Conservation (phyloP, 2,113 vertebrate species). For the Mystacornis crossleyi region DNA sequence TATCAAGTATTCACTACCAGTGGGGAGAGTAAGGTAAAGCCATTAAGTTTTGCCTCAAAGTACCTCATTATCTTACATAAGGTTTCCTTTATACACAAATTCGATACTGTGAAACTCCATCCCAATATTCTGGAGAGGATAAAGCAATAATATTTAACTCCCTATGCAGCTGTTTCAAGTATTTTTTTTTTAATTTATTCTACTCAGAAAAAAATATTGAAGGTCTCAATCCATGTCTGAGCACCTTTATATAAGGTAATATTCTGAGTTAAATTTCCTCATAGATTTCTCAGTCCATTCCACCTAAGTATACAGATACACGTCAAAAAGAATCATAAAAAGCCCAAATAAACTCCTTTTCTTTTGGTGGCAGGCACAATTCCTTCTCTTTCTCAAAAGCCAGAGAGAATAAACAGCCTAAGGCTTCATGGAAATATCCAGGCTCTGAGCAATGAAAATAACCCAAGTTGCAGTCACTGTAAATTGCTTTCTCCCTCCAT, state of each 20-base stretch:
- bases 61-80: conserved; percentile 3
- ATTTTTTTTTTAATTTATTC: not conserved
- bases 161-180: not conserved
- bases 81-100: not conserved
- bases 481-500: not conserved
- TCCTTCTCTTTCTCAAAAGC: not conserved
- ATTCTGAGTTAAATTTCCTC: not conserved
- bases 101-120: not conserved
- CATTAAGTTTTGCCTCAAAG: conserved; percentile 15
- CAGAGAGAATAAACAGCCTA: not conserved
- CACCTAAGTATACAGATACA: not conserved
- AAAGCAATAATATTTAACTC: not conserved
- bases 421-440: not conserved
- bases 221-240: not conserved
- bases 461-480: not conserved
- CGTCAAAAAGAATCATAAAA: not conserved
- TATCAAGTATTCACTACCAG: conserved; percentile 21
- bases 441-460: not conserved
- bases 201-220: not conserved
- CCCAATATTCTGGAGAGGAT: not conserved
- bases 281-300: not conserved
- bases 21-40: conserved; percentile 26
- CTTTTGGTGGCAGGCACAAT: not conserved
- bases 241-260: not conserved
- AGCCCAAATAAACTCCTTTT: not conserved